Evolutionary conservation across 1,140 invertebrate genomes (phyloP).

Genomic region (Piezodorus guildinii): DNA sequence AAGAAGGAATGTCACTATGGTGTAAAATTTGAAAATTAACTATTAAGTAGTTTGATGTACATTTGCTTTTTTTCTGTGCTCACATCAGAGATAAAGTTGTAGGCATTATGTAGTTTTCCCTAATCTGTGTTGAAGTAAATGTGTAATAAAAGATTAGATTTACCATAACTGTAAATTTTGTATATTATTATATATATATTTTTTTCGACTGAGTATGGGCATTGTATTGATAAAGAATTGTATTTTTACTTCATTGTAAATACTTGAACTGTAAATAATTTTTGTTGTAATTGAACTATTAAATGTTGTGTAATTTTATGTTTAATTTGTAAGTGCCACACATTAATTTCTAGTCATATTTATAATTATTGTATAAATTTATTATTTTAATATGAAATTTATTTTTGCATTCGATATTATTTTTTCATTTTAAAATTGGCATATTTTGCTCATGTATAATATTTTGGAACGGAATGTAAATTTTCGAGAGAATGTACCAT

Average conservation of each 20-base stretch:
- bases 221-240: background rate
- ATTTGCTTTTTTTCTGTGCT: slow-evolving; percentile 14
- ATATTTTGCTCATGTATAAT: slow-evolving; percentile 5
- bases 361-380: background rate
- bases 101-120: slow-evolving; percentile 1
- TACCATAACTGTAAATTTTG: background rate
- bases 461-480: background rate
- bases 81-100: background rate
- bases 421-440: background rate
- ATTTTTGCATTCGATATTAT: background rate
- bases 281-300: slow-evolving; percentile 7
- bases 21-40: slow-evolving; percentile 29
- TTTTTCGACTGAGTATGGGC: slow-evolving; percentile 12
- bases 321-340: slow-evolving; percentile 5
- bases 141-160: background rate
- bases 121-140: background rate
- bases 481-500: background rate
- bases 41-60: slow-evolving; percentile 1
- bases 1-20: slow-evolving; percentile 44
- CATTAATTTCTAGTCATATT: slow-evolving; percentile 14
- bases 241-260: slow-evolving; percentile 8
- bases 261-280: slow-evolving; percentile 5
- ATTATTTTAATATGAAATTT: background rate
- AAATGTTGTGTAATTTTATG: background rate
- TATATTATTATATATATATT: slow-evolving; percentile 6